Evolutionary conservation across 2,888 invertebrate genomes (phyloP).

Genomic region (Polydrusus tereticollis): DNA sequence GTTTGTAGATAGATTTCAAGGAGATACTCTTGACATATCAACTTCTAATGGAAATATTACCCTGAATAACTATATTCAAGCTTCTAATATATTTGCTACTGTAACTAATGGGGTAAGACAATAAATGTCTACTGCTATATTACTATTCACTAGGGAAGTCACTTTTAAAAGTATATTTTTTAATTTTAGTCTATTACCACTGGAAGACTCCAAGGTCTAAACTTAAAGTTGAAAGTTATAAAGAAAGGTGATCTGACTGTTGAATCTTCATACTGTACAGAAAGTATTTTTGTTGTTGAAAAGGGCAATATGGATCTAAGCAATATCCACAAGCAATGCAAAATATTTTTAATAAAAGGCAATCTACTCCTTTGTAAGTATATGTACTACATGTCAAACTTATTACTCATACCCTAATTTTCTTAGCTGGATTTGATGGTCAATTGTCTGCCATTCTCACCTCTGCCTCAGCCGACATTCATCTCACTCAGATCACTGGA

Average conservation of each 20-base stretch:
- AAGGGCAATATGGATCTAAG: slow-evolving; percentile 59
- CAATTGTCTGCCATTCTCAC: slow-evolving; percentile 58
- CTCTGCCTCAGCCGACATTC: slow-evolving; percentile 60
- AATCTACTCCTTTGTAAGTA: slow-evolving; percentile 57
- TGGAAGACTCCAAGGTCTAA: slow-evolving; percentile 59
- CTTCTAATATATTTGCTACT: slow-evolving; percentile 55
- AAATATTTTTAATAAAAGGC: slow-evolving; percentile 57
- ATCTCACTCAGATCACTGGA: slow-evolving; percentile 60
- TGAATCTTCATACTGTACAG: slow-evolving; percentile 60
- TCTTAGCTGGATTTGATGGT: slow-evolving; percentile 65
- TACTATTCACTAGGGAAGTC: not conserved
- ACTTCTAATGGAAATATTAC: slow-evolving; percentile 58
- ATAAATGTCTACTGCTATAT: not conserved
- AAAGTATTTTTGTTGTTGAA: slow-evolving; percentile 56
- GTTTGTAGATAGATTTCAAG: slow-evolving; percentile 59
- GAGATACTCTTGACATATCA: slow-evolving; percentile 55
- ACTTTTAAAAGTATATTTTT: not conserved
- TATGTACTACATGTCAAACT: not conserved
- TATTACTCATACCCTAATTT: no score
- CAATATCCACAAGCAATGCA: slow-evolving; percentile 60
- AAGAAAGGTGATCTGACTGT: slow-evolving; percentile 58
- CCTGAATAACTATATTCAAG: slow-evolving; percentile 59
- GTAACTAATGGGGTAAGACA: slow-evolving; percentile 57
- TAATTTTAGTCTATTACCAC: slow-evolving; percentile 58
- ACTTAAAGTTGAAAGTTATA: slow-evolving; percentile 53